Evolutionary conservation across 1,140 invertebrate genomes (phyloP).

Genomic region (Penaeus chinensis): DNA sequence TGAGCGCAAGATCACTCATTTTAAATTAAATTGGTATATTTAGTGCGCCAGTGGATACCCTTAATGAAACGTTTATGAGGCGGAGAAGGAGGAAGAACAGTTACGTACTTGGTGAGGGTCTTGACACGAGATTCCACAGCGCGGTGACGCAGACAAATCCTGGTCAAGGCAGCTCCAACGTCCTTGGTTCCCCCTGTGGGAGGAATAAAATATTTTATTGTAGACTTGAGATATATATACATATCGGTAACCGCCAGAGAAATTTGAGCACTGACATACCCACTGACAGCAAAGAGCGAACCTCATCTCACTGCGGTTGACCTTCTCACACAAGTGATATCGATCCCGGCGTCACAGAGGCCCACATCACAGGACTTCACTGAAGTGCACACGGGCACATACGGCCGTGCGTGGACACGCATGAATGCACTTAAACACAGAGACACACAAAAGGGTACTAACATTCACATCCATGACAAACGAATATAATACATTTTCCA

Average conservation of each 20-base stretch:
- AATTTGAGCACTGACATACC: neutral
- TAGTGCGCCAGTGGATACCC: neutral
- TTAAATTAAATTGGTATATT: neutral
- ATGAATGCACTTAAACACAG: no score
- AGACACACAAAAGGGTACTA: no score
- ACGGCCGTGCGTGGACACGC: no score
- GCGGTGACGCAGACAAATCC: constrained; percentile 92
- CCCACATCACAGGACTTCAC: no score
- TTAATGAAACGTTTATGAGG: neutral
- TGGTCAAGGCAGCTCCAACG: constrained; percentile 92
- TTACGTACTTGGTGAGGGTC: constrained; percentile 85
- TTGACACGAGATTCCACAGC: constrained; percentile 93
- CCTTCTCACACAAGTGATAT: no score
- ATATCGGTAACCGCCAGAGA: neutral
- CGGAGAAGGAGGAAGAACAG: neutral
- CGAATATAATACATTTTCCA: no score
- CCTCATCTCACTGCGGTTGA: no score
- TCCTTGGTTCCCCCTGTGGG: constrained; percentile 91
- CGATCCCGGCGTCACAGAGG: no score
- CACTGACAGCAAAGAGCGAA: no score
- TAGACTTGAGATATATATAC: neutral
- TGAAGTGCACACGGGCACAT: no score
- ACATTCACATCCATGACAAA: no score
- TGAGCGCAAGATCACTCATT: neutral
- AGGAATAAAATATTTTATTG: constrained; percentile 28